These are phyloP conservation scores for Sarcophaga carnaria DNA, from an alignment of 2,888 invertebrate genomes.

Conservation along the genomic window DNA sequence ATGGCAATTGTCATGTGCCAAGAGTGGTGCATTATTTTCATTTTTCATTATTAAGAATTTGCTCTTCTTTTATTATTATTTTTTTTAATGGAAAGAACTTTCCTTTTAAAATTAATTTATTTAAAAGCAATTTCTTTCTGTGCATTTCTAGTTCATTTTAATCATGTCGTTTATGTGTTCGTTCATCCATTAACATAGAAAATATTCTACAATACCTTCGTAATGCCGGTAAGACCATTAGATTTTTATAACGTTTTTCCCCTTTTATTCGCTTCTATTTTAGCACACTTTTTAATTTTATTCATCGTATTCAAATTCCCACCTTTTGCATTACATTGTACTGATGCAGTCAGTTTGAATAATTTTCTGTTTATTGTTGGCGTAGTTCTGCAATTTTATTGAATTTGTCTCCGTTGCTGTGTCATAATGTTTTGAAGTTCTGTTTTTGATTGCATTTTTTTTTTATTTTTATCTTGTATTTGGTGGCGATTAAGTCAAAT, in stretches of 20 bases:
- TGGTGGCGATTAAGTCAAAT: constrained; percentile 38
- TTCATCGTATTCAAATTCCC: constrained; percentile 6
- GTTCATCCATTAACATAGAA: constrained; percentile 53
- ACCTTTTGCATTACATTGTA: constrained; percentile 8
- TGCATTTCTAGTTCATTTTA: constrained; percentile 20
- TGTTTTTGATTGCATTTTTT: neutral
- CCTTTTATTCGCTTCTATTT: constrained; percentile 19
- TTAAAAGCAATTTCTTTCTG: constrained; percentile 5
- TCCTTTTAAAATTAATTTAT: neutral
- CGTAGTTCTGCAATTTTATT: neutral
- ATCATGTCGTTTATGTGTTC: constrained; percentile 12
- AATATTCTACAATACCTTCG: neutral
- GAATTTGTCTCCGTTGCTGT: neutral
- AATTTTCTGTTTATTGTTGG: neutral
- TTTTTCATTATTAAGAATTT: too few relatives aligned
- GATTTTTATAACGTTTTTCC: neutral
- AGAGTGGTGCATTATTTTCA: too few relatives aligned
- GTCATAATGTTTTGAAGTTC: neutral
- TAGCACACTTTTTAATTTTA: constrained; percentile 10
- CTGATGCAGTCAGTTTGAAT: neutral
- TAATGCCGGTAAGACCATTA: neutral
- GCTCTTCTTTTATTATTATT: neutral
- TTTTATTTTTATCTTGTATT: constrained; percentile 7
- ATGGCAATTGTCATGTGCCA: too few relatives aligned
- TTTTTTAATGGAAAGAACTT: neutral